Evolutionary conservation across 92 coral and sea anemone genomes (phyloP), one percentile per base, ranked within the genome.

Genomic region (Actinostola sp.): DNA sequence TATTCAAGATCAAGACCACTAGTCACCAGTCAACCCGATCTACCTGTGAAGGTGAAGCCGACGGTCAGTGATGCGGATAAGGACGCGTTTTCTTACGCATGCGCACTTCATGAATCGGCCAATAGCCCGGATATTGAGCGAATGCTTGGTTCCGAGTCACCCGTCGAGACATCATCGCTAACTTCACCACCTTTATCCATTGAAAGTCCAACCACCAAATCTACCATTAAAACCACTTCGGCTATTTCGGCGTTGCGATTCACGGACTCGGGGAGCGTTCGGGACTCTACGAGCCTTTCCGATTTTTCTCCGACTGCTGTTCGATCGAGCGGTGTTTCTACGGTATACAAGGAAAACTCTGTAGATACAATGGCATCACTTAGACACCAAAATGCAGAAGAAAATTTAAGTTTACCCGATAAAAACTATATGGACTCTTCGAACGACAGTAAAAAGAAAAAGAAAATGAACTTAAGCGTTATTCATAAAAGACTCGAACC

Each of bases 61-160:
- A 45, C 52, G 19, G 24, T 21, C 28, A 55, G 56, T 15, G 86
- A 86, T 23, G 83, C 36, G 68, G 90, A 86, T 30, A 72, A 59
- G 56, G 90, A 77, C 23, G 86, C 80, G 27, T 75, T 44, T 20
- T 72, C 90, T 11, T 86, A 86, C 69, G 88, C 85, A 46, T 86
- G 84, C 72, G 92, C 92, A 60, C 60, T 86, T 34, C 76, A 84
- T 24, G 92, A 86, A 51, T 76, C 92, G 2, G 92, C 92, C 16
- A 65, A 86, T 66, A 86, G 92, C 42, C 92, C 92, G 59, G 84
- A 76, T 44, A 76, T 86, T 20, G 92, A 86, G 54, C 79, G 83
- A 38, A 80, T 80, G 61, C 76, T 86, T 28, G 70, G 80, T 5
- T 74, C 83, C 7, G 92, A 86, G 24, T 86, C 92, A 17, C 92